A percentile compares a stretch with the other conserved stretches of the same genome.
Conservation (phyloP, 2,797 vertebrate species). For the Schizothorax lantsangensis region DNA sequence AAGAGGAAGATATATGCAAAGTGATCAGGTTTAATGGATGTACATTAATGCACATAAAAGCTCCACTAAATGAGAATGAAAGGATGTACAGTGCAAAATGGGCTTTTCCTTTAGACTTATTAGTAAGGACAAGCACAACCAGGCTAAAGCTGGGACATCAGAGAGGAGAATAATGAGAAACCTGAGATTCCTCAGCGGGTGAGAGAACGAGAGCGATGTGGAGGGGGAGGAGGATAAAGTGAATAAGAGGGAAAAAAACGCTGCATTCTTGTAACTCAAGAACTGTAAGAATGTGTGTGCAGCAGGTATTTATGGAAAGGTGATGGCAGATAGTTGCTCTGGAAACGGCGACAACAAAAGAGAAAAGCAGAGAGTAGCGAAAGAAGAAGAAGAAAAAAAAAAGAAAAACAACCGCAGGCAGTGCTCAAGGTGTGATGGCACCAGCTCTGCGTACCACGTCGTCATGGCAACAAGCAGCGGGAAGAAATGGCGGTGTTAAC, state of each 20-base stretch:
- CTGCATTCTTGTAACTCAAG: conserved; percentile 53
- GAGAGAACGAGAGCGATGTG: conserved; percentile 29
- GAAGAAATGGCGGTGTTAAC: conserved; percentile 82
- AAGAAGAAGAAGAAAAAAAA: conserved; percentile 71
- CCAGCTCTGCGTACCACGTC: conserved; percentile 82
- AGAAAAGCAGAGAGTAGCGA: conserved; percentile 64
- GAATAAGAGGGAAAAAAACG: conserved; percentile 14
- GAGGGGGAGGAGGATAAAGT: conserved; percentile 37
- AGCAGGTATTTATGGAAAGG: conserved; percentile 66
- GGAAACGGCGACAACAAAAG: conserved; percentile 83
- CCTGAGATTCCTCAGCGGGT: conserved; percentile 49
- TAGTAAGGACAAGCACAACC: conserved; percentile 21
- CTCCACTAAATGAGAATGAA: conserved; percentile 17
- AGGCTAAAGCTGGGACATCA: conserved; percentile 47
- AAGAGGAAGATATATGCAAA: background rate
- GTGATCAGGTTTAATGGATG: background rate
- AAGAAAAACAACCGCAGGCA: conserved; percentile 78
- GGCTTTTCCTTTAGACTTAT: conserved; percentile 29
- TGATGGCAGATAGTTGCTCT: conserved; percentile 81
- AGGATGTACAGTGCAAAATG: background rate
- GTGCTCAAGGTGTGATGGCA: conserved; percentile 82
- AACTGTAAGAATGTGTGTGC: conserved; percentile 57
- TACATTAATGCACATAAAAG: background rate
- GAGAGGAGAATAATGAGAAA: conserved; percentile 54
- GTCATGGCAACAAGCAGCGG: conserved; percentile 83